Conservation (phyloP, 1,140 invertebrate genomes). For the Drosophila takahashii region DNA sequence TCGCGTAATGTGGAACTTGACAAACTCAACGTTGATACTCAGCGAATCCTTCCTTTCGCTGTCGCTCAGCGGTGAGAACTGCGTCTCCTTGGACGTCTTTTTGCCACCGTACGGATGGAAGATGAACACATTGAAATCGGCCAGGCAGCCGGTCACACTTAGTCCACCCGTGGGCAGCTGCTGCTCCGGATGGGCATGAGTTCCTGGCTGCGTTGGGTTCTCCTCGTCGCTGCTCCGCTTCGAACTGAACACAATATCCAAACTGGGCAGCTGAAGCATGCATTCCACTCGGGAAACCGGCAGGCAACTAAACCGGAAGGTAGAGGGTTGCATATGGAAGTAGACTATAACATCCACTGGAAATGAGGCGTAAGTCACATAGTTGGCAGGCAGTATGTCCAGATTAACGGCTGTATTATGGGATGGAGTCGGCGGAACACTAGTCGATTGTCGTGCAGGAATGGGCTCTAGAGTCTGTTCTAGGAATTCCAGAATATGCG, state of each 20-base stretch:
- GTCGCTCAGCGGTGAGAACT: conserved; percentile 94
- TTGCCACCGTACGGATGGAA: conserved; percentile 99
- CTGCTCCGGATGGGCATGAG: conserved; percentile 68
- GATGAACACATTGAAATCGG: conserved; percentile 98
- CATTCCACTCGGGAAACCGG: conserved; percentile 98
- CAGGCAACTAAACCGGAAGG: conserved; percentile 97
- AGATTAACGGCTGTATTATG: conserved; percentile 83
- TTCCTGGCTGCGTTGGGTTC: conserved; percentile 11
- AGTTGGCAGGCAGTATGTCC: conserved; percentile 89
- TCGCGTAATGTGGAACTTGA: conserved; percentile 97
- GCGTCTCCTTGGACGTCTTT: conserved; percentile 92
- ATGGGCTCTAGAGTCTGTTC: conserved; percentile 98
- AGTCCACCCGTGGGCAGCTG: conserved; percentile 70
- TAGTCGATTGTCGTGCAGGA: conserved; percentile 87
- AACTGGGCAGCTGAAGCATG: conserved; percentile 96
- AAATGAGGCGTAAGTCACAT: conserved; percentile 94
- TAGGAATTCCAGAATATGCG: conserved; percentile 96
- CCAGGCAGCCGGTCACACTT: conserved; percentile 96
- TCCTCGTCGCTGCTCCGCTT: conserved; percentile 91
- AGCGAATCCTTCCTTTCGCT: conserved; percentile 97
- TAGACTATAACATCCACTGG: conserved; percentile 99
- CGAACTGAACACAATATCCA: conserved; percentile 97
- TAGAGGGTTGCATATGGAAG: conserved; percentile 98
- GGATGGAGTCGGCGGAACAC: conserved; percentile 66
- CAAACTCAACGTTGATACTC: conserved; percentile 98